A percentile compares a stretch with the other conserved stretches of the same genome.
Conservation (phyloP, 1,140 invertebrate genomes). For the Bombus haemorrhoidalis region DNA sequence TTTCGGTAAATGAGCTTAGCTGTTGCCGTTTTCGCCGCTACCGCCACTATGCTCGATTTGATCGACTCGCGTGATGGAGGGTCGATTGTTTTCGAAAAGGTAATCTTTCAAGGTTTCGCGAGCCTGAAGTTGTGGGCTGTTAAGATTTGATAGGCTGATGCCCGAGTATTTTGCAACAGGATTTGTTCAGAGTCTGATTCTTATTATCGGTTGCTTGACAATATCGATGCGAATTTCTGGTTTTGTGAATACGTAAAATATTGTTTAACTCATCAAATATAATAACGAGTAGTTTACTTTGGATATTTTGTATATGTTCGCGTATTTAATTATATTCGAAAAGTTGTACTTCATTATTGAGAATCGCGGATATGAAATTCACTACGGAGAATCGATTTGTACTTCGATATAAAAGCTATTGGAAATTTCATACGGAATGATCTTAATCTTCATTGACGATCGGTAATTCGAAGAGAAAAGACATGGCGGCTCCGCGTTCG, state of each 20-base stretch:
- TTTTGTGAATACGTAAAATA: no score
- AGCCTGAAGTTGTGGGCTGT: background rate
- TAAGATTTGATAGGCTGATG: no score
- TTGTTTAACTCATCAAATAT: no score
- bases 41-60: background rate
- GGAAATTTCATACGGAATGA: background rate
- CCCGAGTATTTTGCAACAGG: no score
- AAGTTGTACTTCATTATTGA: background rate
- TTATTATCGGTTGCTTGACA: no score
- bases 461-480: background rate
- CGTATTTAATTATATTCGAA: background rate
- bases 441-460: background rate
- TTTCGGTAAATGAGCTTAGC: conserved; percentile 43
- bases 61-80: conserved; percentile 16
- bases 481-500: background rate
- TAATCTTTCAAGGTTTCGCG: background rate
- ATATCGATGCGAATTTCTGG: no score
- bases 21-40: conserved; percentile 17
- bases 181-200: no score
- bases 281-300: no score
- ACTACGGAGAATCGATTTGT: background rate
- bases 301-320: no score
- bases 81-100: background rate
- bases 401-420: no score
- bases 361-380: background rate